These are phyloP conservation scores for Thalpophila matura DNA, from an alignment of 2,888 invertebrate genomes.

Conservation along the genomic window DNA sequence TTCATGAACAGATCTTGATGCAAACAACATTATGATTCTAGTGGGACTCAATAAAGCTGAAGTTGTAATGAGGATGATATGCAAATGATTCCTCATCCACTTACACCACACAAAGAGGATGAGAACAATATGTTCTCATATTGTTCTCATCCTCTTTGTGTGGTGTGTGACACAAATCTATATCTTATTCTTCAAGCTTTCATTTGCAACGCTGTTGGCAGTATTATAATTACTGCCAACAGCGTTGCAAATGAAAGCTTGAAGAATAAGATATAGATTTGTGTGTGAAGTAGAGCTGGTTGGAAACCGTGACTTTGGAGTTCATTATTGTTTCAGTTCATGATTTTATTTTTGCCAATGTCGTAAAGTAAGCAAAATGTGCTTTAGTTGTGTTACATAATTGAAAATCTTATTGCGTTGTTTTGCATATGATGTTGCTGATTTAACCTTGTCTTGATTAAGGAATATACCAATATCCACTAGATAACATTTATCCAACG, in stretches of 20 bases:
- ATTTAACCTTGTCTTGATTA: no score
- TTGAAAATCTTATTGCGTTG: no score
- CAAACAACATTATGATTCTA: not conserved
- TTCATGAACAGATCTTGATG: not conserved
- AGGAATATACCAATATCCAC: no score
- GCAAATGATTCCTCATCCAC: conserved; percentile 11
- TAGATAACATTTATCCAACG: no score
- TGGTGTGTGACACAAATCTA: no score
- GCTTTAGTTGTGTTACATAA: not conserved
- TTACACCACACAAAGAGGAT: conserved; percentile 21
- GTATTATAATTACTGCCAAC: no score
- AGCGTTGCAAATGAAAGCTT: not conserved
- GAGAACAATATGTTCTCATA: conserved; percentile 28
- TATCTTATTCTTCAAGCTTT: no score
- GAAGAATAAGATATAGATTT: not conserved
- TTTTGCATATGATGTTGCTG: no score
- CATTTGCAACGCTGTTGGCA: no score
- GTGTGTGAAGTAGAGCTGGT: not conserved
- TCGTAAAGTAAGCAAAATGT: no score
- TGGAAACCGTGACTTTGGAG: conserved; percentile 21
- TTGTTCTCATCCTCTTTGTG: no score
- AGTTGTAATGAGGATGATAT: not conserved
- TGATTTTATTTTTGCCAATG: conserved; percentile 12
- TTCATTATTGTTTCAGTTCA: conserved; percentile 14
- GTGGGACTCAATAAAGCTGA: not conserved